Conservation (phyloP, 2,797 vertebrate species). For the Hozukius guyotensis region DNA sequence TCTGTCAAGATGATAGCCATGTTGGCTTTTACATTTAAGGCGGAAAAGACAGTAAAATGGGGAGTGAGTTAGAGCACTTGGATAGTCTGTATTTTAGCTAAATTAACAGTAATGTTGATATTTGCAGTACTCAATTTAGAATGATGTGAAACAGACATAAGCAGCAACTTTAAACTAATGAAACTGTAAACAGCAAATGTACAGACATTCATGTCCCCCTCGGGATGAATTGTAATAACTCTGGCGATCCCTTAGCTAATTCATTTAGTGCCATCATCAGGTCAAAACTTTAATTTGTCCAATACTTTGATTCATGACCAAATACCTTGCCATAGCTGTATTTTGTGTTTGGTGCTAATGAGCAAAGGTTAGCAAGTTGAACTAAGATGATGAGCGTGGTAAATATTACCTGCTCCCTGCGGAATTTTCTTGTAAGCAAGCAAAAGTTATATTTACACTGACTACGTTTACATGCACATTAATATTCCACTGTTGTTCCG, state of each 20-base stretch:
- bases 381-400: background rate
- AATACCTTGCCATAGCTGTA: background rate
- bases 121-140: background rate
- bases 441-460: background rate
- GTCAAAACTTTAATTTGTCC: background rate
- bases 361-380: background rate
- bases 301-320: conserved; percentile 11
- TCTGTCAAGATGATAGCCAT: conserved; percentile 1
- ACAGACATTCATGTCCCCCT: conserved; percentile 10
- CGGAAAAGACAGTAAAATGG: background rate
- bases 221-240: background rate
- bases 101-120: background rate
- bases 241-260: background rate
- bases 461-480: background rate
- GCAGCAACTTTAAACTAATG: background rate
- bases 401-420: background rate
- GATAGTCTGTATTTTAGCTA: background rate
- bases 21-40: conserved; percentile 18
- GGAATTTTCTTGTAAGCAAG: background rate
- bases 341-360: background rate
- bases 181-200: conserved; percentile 13
- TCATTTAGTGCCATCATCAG: background rate
- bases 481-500: no score
- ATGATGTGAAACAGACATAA: background rate
- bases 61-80: background rate